Evolutionary conservation across 1,140 invertebrate species (phyloP).

Genomic region (Notospermus geniculatus): DNA sequence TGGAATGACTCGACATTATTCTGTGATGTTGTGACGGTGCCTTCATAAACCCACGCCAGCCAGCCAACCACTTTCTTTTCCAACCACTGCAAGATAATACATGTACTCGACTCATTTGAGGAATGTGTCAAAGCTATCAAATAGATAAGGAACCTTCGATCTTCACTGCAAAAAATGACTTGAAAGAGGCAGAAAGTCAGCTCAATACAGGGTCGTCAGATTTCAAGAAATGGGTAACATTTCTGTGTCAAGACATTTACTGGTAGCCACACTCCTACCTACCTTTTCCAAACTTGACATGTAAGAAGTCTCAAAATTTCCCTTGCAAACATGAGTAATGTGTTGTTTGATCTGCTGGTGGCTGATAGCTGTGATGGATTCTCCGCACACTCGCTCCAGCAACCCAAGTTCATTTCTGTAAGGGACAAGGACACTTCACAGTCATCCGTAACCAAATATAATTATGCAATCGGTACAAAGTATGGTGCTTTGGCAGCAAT

Average conservation of each 20-base stretch:
- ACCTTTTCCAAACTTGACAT: constrained; percentile 70
- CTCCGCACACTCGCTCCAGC: constrained; percentile 74
- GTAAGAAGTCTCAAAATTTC: constrained; percentile 78
- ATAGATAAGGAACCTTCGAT: no score
- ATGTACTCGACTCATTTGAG: background rate
- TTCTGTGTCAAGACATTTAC: no score
- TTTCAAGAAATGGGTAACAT: no score
- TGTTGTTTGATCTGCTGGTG: constrained; percentile 77
- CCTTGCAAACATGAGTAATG: constrained; percentile 75
- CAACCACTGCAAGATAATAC: constrained; percentile 67
- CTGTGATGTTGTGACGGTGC: constrained; percentile 61
- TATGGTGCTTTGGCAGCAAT: no score
- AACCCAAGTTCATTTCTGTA: constrained; percentile 67
- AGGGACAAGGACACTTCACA: constrained; percentile 44
- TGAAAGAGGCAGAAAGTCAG: no score
- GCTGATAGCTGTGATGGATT: constrained; percentile 77
- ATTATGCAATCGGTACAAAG: no score
- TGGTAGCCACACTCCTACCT: no score
- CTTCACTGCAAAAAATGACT: no score
- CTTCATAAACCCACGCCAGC: constrained; percentile 72
- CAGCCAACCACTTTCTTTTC: constrained; percentile 78
- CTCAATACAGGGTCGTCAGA: no score
- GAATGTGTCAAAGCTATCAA: constrained; percentile 14
- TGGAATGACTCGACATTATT: constrained; percentile 52
- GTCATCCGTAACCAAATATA: no score